Evolutionary conservation across 2,113 vertebrate genomes (phyloP).

Genomic region (Anoplopoma fimbria): DNA sequence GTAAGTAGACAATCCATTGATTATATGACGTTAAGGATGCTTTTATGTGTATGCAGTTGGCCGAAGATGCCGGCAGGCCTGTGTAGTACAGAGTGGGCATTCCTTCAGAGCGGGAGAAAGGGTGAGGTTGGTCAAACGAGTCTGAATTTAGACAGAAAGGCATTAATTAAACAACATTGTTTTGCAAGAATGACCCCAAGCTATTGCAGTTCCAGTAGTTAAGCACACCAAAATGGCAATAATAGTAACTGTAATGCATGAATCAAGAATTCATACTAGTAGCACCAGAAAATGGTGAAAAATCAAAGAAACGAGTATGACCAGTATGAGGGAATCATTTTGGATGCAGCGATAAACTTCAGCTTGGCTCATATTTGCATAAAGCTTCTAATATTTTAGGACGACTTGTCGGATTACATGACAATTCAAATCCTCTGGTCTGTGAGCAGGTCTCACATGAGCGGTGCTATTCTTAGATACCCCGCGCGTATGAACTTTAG

Average conservation of each 20-base stretch:
- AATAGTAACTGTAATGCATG: not conserved
- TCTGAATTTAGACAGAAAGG: not conserved
- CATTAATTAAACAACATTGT: not conserved
- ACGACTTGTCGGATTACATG: conserved; percentile 28
- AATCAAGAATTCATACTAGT: not conserved
- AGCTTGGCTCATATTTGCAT: not conserved
- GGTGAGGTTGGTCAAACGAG: not conserved
- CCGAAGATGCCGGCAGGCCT: not conserved
- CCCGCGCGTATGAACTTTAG: conserved; percentile 25
- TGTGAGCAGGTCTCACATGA: conserved; percentile 23
- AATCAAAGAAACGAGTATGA: not conserved
- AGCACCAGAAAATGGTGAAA: not conserved
- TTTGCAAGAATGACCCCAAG: not conserved
- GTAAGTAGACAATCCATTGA: not conserved
- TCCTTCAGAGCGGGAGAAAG: not conserved
- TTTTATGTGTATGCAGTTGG: not conserved
- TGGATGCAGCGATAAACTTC: conserved; percentile 7
- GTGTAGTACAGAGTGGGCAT: not conserved
- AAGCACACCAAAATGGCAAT: not conserved
- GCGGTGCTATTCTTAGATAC: conserved; percentile 19
- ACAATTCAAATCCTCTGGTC: conserved; percentile 45
- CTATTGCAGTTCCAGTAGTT: not conserved
- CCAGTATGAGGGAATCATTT: not conserved
- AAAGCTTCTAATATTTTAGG: conserved; percentile 30
- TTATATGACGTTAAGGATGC: not conserved